Evolutionary conservation across 1,140 invertebrate species (phyloP).

Genomic region (Pseudomyrmex dendroicus): DNA sequence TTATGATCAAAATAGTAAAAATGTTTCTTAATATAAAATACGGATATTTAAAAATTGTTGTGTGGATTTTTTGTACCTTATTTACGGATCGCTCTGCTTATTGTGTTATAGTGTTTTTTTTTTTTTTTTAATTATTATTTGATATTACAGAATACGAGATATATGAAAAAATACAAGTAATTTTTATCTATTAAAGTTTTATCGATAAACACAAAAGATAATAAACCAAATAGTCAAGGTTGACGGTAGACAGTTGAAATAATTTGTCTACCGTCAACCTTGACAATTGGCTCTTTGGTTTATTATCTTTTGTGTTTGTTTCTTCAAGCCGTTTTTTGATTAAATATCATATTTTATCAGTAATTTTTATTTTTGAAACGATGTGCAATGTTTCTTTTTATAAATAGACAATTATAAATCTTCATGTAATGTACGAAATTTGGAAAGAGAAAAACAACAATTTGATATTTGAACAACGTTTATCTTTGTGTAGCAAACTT

Average conservation of each 20-base stretch:
- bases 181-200: not conserved
- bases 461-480: conserved; percentile 4
- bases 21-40: no score
- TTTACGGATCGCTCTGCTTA: not conserved
- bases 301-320: no score
- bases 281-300: no score
- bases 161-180: not conserved
- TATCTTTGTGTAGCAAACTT: not conserved
- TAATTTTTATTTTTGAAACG: not conserved
- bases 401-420: not conserved
- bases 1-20: not conserved
- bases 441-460: no score
- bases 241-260: no score
- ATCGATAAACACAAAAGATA: not conserved
- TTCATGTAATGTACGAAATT: no score
- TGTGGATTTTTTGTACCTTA: not conserved
- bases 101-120: not conserved
- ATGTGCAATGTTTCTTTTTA: not conserved
- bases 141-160: not conserved
- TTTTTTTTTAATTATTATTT: not conserved
- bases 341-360: not conserved
- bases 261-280: no score
- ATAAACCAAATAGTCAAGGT: no score
- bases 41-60: not conserved
- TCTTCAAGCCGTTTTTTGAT: no score